Base-by-base conservation (phyloP, 2,888 invertebrate species). In the Mesodorylaimus sp. region DNA sequence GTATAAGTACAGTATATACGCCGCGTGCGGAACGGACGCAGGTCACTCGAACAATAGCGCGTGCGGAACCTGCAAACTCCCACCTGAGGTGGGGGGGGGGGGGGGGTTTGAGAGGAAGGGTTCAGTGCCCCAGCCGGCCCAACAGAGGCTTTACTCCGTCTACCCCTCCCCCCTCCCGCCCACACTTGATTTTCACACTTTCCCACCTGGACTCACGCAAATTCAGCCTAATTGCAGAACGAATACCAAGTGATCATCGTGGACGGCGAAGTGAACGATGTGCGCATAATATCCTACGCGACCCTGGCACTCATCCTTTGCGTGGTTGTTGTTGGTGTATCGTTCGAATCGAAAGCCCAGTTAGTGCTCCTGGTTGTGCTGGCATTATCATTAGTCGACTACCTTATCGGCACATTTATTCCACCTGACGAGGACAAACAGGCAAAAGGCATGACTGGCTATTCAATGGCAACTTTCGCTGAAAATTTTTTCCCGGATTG, bases 271-370 rank as follows among this genome's bases (percentile, higher is more conserved):
- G 46, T 60, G 16, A 60, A 59, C 50, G 61, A 61, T 49, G 58
- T 64, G 3, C 54, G 64, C 1, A 29, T 64, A 32, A 56, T 64
- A 38, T 61, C 61, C 88, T 88, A 74, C 5, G 27, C 27, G 16
- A 47, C 47, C 23, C 3, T 36, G 2, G 7, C 38, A n/a, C 16
- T 47, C 21, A 7, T 47, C 21, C 29, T 47, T 5, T 19, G 47
- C 26, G 25, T 47, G 7, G 13, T 13, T 23, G 5, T 47, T 10
- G 24, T 47, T 13, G 47, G 47, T 5, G 38, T 37, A n/a, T 38
- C 38, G 36, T 47, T 47, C 25, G 47, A 47, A 32, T 16, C 32
- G 19, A 47, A 47, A 24, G 38, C 38, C 38, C 47, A 47, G 25
- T 2, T 38, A 5, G n/a, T 29, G 7, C 16, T 47, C 19, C 25